Percentiles rank a stretch among this genome's conserved stretches.
These are phyloP conservation scores for Dicrostonyx torquatus DNA, from an alignment of 2,797 vertebrate genomes.

Conservation along the genomic window DNA sequence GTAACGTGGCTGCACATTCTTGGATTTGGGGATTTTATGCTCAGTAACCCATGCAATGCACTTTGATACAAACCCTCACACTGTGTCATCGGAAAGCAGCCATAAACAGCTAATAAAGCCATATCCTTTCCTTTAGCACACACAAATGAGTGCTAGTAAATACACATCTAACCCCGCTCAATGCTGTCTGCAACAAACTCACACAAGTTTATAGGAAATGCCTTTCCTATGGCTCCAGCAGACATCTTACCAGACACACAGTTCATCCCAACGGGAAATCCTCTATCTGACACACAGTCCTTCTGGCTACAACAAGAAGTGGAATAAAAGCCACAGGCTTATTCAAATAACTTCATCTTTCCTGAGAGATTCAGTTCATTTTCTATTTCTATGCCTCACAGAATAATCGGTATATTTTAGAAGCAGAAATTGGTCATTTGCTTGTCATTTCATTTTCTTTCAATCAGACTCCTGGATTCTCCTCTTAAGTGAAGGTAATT, in stretches of 20 bases:
- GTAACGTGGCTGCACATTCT: not conserved
- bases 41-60: not conserved
- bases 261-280: not conserved
- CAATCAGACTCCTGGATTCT: not conserved
- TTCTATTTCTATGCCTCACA: conserved; percentile 2
- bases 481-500: not conserved
- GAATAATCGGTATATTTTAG: not conserved
- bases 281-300: not conserved
- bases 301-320: not conserved
- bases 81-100: not conserved
- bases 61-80: not conserved
- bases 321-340: not conserved
- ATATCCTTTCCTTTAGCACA: not conserved
- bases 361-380: not conserved
- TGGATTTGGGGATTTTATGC: not conserved
- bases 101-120: not conserved
- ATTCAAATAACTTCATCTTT: conserved; percentile 2
- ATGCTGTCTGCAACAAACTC: not conserved
- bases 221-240: not conserved
- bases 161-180: not conserved
- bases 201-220: conserved; percentile 9
- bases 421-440: not conserved
- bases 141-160: not conserved
- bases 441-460: conserved; percentile 9
- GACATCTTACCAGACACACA: not conserved